phyloP scores from a whole-genome alignment of 1,140 invertebrate species.

The Drosophila chauvacae region DNA sequence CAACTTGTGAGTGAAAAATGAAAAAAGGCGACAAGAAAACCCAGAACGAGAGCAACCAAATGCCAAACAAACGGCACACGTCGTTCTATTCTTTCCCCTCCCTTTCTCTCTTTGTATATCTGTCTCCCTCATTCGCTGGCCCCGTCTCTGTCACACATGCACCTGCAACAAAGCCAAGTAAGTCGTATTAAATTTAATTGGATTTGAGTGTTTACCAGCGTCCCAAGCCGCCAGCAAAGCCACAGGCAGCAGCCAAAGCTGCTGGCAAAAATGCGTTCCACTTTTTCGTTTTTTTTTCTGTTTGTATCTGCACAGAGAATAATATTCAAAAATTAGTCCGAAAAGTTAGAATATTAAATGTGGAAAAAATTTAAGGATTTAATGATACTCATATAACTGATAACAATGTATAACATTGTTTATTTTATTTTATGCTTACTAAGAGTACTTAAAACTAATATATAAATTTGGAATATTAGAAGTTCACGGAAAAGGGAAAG shows the following conservation, averaged over 20 bases:
- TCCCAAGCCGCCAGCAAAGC: constrained; percentile 73
- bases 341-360: no score
- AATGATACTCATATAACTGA: no score
- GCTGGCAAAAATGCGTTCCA: constrained; percentile 67
- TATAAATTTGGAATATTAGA: no score
- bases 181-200: constrained; percentile 84
- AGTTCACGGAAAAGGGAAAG: no score
- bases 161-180: constrained; percentile 70
- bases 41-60: constrained; percentile 61
- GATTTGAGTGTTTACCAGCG: constrained; percentile 84
- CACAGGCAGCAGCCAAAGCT: constrained; percentile 65
- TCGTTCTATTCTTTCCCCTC: constrained; percentile 9
- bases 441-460: no score
- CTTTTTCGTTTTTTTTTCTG: constrained; percentile 16
- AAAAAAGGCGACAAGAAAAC: constrained; percentile 25
- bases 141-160: constrained; percentile 31
- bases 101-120: neutral
- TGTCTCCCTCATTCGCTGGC: neutral
- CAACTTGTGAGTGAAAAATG: constrained; percentile 47
- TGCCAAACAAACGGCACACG: constrained; percentile 66
- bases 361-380: no score
- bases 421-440: no score
- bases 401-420: no score
- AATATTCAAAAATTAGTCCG: neutral
- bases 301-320: constrained; percentile 11